Conservation (phyloP, 2,113 vertebrate genomes). For the Sander lucioperca region DNA sequence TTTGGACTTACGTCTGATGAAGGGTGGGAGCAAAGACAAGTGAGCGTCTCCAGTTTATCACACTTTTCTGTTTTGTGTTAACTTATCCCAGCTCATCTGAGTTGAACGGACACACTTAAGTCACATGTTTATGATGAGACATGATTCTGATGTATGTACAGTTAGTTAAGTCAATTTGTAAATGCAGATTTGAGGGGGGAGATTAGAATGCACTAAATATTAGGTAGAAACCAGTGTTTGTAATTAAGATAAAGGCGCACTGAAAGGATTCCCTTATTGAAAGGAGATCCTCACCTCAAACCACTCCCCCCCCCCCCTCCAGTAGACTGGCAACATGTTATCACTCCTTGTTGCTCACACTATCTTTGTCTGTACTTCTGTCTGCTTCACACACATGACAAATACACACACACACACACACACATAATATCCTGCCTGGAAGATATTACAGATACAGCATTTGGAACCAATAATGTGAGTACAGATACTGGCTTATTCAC, state of each 20-base stretch:
- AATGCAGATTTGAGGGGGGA: background rate
- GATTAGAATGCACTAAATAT: background rate
- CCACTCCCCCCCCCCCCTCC: slow-evolving; percentile 69
- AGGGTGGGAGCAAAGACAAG: slow-evolving; percentile 3
- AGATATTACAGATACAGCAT: slow-evolving; percentile 34
- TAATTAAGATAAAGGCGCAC: background rate
- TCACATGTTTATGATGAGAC: background rate
- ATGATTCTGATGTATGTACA: background rate
- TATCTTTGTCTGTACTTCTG: slow-evolving; percentile 38
- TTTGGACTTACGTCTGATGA: slow-evolving; percentile 20
- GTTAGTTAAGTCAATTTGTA: background rate
- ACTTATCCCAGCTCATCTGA: background rate
- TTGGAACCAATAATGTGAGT: slow-evolving; percentile 63
- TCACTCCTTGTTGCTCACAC: slow-evolving; percentile 48
- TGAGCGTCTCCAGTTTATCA: background rate
- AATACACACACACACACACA: background rate
- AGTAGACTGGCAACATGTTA: slow-evolving; percentile 33
- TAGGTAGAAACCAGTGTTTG: background rate
- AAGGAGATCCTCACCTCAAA: slow-evolving; percentile 24
- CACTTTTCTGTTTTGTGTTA: background rate
- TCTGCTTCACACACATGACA: slow-evolving; percentile 31
- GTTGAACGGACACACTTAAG: background rate
- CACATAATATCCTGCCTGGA: background rate
- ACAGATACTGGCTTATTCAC: slow-evolving; percentile 23
- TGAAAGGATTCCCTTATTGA: slow-evolving; percentile 11